Percentiles rank a stretch among this genome's conserved stretches.
These are phyloP conservation scores for Ophion slaviceki DNA, from an alignment of 2,888 invertebrate genomes.

Conservation along the genomic window DNA sequence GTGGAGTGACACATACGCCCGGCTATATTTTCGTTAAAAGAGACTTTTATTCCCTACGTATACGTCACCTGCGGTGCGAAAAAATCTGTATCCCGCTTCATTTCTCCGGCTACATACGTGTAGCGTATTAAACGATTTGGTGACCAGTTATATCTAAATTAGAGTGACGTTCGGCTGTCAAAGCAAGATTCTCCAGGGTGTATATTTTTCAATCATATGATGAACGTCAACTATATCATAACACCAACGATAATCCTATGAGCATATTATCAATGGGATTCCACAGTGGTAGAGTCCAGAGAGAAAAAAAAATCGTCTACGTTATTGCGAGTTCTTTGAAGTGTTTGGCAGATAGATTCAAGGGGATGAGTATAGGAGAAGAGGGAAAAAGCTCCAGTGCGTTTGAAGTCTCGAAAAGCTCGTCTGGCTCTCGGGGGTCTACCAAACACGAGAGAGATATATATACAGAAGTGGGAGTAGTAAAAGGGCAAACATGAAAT, in stretches of 20 bases:
- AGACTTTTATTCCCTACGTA: constrained; percentile 15
- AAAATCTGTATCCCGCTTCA: not conserved
- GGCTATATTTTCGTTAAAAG: constrained; percentile 23
- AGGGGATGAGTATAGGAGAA: not conserved
- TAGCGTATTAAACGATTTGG: not conserved
- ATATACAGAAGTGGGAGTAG: constrained; percentile 28
- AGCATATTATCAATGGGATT: constrained; percentile 6
- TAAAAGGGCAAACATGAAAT: constrained; percentile 63
- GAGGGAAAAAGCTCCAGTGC: constrained; percentile 33
- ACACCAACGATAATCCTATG: not conserved
- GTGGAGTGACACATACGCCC: constrained; percentile 29
- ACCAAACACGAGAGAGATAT: constrained; percentile 41
- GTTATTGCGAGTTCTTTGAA: constrained; percentile 1
- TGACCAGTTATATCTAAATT: not conserved
- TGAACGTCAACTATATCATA: not conserved
- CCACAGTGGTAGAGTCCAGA: constrained; percentile 7
- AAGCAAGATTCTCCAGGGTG: not conserved
- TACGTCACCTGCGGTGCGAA: not conserved
- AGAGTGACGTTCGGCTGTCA: not conserved
- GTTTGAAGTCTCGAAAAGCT: constrained; percentile 56
- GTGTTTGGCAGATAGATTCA: constrained; percentile 7
- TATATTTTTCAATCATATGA: not conserved
- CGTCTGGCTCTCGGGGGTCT: constrained; percentile 44
- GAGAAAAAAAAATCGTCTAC: constrained; percentile 6
- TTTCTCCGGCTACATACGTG: constrained; percentile 4